Base-by-base conservation (phyloP, 1,140 invertebrate genomes). In the Drosophila orena region DNA sequence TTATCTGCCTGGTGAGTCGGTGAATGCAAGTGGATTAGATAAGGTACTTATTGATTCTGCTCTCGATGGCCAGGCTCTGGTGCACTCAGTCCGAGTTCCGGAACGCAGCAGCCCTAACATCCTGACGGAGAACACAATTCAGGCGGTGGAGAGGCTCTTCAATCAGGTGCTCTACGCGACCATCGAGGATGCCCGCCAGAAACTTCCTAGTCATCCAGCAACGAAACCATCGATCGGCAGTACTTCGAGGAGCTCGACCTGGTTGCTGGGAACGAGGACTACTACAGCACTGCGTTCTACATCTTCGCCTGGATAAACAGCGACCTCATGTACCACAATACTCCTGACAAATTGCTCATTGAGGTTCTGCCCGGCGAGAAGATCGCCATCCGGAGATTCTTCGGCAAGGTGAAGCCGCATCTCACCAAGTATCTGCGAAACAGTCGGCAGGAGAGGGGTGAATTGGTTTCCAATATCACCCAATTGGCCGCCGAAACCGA, bases 281-380 rank as follows among this genome's bases (percentile, higher is more conserved):
- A 88, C 30, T 83, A 83, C n/a, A 72, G 75, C 62, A 76, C 46
- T 4, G 79, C 79, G 0, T 79, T 83, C 52, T 88, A 79, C 4
- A 65, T 86, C 35, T 79, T 88, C 20, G 65, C 61, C 14, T 53
- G 77, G 47, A 65, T 86, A 7, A 61, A 86, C 47, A 75, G 65
- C 11, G 58, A 69, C 3, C n/a, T 77, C 17, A 60, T 85, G 22
- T 47, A 43, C 37, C 27, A 53, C 3, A 15, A 37, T 2, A 20
- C 11, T 12, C 54, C 61, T 0, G 70, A 88, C 8, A 60, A 53
- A 17, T 34, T 86, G n/a, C 47, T 79, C 2, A 8, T 30, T 6
- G 58, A 71, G 15, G 40, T 86, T 22, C 37, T 88, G 14, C 83
- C 81, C 0, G 44, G n/a, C 12, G 81, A 86, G 37, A 86, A 88